phyloP scores from a whole-genome alignment of 1,140 invertebrate species.

The Tachypleus tridentatus region DNA sequence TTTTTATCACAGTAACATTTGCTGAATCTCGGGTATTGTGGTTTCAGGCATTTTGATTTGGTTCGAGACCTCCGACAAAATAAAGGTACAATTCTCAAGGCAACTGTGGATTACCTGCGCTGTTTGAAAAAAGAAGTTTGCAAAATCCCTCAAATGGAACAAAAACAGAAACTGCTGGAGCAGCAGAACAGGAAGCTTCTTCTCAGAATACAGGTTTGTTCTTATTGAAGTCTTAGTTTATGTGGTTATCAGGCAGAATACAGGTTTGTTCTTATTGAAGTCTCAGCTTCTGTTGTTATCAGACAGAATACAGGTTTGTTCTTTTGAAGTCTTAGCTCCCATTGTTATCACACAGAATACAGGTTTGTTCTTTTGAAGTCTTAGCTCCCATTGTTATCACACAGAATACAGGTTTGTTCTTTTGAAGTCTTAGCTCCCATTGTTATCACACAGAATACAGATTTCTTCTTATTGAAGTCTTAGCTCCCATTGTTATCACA shows the following conservation, averaged over 20 bases:
- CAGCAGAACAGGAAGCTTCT: slow-evolving; percentile 66
- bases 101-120: slow-evolving; percentile 92
- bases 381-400: neutral
- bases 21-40: too few species aligned
- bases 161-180: slow-evolving; percentile 63
- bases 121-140: slow-evolving; percentile 76
- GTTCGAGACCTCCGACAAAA: slow-evolving; percentile 80
- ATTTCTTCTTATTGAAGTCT: too few species aligned
- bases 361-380: slow-evolving; percentile 35
- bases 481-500: too few species aligned
- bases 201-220: slow-evolving; percentile 66
- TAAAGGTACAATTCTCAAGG: slow-evolving; percentile 92
- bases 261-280: too few species aligned
- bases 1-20: too few species aligned
- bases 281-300: neutral
- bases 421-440: too few species aligned
- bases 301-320: slow-evolving; percentile 52
- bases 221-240: too few species aligned
- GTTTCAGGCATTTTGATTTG: slow-evolving; percentile 52
- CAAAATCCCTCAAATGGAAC: slow-evolving; percentile 61
- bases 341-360: slow-evolving; percentile 78
- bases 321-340: slow-evolving; percentile 29
- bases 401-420: too few species aligned
- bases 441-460: too few species aligned
- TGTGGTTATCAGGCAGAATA: too few species aligned